phyloP scores from a whole-genome alignment of 2,888 invertebrate genomes.

The Drosophila cyrtoloma region DNA sequence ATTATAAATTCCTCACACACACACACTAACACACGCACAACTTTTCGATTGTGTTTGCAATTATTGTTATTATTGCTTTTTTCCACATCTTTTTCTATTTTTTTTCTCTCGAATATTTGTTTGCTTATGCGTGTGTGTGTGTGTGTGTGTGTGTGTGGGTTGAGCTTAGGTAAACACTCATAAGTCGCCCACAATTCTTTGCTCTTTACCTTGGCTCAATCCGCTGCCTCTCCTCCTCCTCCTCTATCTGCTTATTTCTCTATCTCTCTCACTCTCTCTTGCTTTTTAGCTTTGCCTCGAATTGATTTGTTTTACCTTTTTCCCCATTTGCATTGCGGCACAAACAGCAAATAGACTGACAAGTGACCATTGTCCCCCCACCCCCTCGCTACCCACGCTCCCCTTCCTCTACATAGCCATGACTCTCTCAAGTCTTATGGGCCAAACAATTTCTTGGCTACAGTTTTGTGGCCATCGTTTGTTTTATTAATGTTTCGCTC shows the following conservation, averaged over 20 bases:
- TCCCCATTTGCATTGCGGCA: conserved; percentile 32
- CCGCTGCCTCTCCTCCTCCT: not conserved
- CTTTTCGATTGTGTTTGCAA: conserved; percentile 33
- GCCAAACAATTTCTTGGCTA: conserved; percentile 54
- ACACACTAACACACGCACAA: not conserved
- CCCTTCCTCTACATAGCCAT: not conserved
- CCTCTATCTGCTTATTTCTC: not conserved
- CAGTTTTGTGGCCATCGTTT: conserved; percentile 58
- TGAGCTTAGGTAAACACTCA: conserved; percentile 53
- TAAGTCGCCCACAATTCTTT: conserved; percentile 60
- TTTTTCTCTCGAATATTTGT: not conserved
- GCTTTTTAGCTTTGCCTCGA: conserved; percentile 28
- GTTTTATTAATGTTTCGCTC: conserved; percentile 56
- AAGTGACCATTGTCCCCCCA: conserved; percentile 34
- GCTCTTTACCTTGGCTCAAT: conserved; percentile 20
- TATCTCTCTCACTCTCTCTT: not conserved
- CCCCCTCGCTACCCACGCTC: not conserved
- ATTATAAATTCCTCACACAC: conserved; percentile 52
- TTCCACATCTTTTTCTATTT: not conserved
- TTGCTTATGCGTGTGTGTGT: conserved; percentile 14
- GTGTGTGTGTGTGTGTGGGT: conserved; percentile 34
- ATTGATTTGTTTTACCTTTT: conserved; percentile 66
- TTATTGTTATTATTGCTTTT: conserved; percentile 26
- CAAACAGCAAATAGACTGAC: conserved; percentile 20
- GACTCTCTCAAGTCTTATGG: conserved; percentile 10